Conservation (phyloP, 2,888 invertebrate genomes). For the Calliopum simillimum region DNA sequence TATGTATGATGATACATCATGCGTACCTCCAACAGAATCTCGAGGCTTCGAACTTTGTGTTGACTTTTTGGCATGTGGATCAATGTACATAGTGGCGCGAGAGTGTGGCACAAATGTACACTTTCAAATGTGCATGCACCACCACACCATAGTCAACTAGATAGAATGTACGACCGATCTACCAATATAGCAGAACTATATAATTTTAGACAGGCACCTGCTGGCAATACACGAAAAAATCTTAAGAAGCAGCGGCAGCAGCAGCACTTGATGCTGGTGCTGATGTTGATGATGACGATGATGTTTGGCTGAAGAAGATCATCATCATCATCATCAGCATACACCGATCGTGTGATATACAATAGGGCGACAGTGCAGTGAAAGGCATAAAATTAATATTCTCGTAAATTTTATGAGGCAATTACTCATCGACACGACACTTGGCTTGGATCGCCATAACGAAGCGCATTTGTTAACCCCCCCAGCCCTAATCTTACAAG, state of each 20-base stretch:
- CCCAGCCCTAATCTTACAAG: not conserved
- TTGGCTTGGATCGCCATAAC: not conserved
- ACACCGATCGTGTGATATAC: not conserved
- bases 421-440: conserved; percentile 39
- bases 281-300: not conserved
- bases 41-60: conserved; percentile 27
- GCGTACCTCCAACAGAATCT: no score
- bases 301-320: not conserved
- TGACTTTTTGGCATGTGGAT: conserved; percentile 32
- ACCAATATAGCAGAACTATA: not conserved
- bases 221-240: not conserved
- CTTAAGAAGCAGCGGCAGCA: not conserved
- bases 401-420: conserved; percentile 38
- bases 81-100: conserved; percentile 1
- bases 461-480: not conserved
- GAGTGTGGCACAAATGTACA: not conserved
- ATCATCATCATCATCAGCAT: not conserved
- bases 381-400: conserved; percentile 40
- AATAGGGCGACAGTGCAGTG: not conserved
- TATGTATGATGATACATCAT: no score
- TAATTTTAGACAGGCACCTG: conserved; percentile 34
- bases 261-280: not conserved
- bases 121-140: not conserved
- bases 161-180: no score
- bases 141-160: not conserved